These are phyloP conservation scores for Metridium senile DNA, from an alignment of 92 coral and sea anemone species.

Conservation along the genomic window DNA sequence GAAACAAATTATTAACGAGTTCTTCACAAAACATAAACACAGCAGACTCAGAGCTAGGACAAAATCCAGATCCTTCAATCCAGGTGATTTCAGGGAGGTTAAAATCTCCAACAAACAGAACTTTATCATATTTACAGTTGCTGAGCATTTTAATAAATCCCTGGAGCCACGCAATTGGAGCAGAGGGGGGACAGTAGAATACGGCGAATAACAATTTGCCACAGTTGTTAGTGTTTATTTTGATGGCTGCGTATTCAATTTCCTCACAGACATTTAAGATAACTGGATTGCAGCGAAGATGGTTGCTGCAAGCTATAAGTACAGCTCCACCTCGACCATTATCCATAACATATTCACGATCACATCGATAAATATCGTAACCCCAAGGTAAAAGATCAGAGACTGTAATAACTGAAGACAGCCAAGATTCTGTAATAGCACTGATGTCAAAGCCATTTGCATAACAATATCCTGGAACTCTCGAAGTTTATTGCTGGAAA, in stretches of 20 bases:
- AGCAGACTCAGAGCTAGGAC: conserved; percentile 9
- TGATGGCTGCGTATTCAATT: conserved; percentile 23
- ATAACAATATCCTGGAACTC: conserved; percentile 33
- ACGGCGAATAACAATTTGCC: conserved; percentile 36
- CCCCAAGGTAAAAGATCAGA: conserved; percentile 17
- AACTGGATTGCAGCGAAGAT: conserved; percentile 24
- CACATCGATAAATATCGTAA: conserved; percentile 5
- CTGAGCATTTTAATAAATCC: conserved; percentile 8
- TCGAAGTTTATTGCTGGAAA: conserved; percentile 19
- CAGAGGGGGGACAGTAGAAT: conserved; percentile 25
- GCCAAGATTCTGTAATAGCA: conserved; percentile 25
- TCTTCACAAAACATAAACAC: conserved; percentile 19
- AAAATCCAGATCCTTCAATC: conserved; percentile 40
- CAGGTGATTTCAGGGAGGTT: conserved; percentile 21
- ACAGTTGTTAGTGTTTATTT: conserved; percentile 27
- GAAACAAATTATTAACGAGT: conserved; percentile 25
- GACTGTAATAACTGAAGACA: conserved; percentile 16
- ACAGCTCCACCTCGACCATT: conserved; percentile 13
- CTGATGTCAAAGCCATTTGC: conserved; percentile 26
- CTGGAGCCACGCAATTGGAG: conserved; percentile 1
- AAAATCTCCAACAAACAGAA: conserved; percentile 20
- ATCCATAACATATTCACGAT: conserved; percentile 16
- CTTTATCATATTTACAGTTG: not conserved
- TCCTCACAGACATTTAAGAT: not conserved
- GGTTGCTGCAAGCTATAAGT: conserved; percentile 10